phyloP scores from a whole-genome alignment of 2,888 invertebrate genomes.

The Lithodes maja region DNA sequence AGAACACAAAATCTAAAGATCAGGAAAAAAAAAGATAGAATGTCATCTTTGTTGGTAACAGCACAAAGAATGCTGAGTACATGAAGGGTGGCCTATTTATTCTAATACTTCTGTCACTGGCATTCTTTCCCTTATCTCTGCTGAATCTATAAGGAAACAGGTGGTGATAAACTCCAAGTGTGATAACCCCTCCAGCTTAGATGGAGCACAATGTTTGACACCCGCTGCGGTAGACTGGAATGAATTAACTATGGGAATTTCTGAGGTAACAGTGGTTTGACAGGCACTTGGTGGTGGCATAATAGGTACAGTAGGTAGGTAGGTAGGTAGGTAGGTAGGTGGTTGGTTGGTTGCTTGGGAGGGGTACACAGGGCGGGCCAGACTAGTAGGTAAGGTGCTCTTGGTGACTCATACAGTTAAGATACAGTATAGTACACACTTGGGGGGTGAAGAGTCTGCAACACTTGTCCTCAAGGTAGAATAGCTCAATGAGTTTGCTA shows the following conservation, averaged over 20 bases:
- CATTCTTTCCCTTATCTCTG: too few relatives aligned
- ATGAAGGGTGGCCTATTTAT: too few relatives aligned
- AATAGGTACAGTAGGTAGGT: neutral
- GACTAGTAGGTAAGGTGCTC: conserved; percentile 47
- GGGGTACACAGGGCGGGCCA: conserved; percentile 46
- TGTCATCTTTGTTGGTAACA: too few relatives aligned
- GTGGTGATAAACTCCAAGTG: too few relatives aligned
- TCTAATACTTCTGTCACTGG: too few relatives aligned
- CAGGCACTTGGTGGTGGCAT: conserved; percentile 59
- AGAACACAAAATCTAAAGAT: too few relatives aligned
- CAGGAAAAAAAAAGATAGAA: too few relatives aligned
- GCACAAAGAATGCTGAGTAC: too few relatives aligned
- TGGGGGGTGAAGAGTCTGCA: conserved; percentile 11
- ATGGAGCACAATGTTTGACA: conserved; percentile 48
- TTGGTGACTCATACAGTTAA: neutral
- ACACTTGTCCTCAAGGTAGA: neutral
- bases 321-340: too few relatives aligned
- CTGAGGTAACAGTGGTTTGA: conserved; percentile 57
- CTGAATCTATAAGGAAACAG: too few relatives aligned
- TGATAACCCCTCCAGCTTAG: neutral
- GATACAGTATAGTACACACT: too few relatives aligned
- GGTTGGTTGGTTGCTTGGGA: neutral
- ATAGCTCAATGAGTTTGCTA: too few relatives aligned
- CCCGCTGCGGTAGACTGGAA: conserved; percentile 59
- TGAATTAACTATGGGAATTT: conserved; percentile 66